These are phyloP conservation scores for Tetramorium simillimum DNA, from an alignment of 1,140 invertebrate genomes.

Conservation along the genomic window DNA sequence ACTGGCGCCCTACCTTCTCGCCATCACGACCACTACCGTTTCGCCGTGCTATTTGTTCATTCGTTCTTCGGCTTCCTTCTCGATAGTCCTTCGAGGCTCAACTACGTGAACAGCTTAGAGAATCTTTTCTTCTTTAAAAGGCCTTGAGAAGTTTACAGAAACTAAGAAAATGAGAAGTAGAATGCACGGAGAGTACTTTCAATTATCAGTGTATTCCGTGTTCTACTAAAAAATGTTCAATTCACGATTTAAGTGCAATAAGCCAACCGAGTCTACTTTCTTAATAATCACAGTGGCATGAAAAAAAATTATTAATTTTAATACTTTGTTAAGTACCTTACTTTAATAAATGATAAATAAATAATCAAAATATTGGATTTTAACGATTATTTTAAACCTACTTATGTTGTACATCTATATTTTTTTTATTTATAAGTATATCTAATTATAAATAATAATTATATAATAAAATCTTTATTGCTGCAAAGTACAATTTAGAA, in stretches of 20 bases:
- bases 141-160: slow-evolving; percentile 24
- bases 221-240: slow-evolving; percentile 17
- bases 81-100: slow-evolving; percentile 26
- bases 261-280: not conserved
- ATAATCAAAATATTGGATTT: not conserved
- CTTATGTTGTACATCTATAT: too few relatives aligned
- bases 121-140: slow-evolving; percentile 33
- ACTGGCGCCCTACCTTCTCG: slow-evolving; percentile 7
- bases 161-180: slow-evolving; percentile 27
- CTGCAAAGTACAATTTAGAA: not conserved
- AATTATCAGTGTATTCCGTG: slow-evolving; percentile 10
- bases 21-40: slow-evolving; percentile 33
- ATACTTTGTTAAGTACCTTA: not conserved
- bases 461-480: not conserved
- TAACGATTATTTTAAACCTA: not conserved
- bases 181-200: slow-evolving; percentile 1
- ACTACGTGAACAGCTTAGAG: slow-evolving; percentile 18
- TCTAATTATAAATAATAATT: not conserved
- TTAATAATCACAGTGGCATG: not conserved
- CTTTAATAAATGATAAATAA: not conserved
- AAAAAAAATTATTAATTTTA: not conserved
- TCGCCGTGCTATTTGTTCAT: slow-evolving; percentile 18
- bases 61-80: slow-evolving; percentile 14
- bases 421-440: too few relatives aligned
- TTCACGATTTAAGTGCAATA: not conserved